phyloP scores from a whole-genome alignment of 2,113 vertebrate species.

The Syngnathus floridae region DNA sequence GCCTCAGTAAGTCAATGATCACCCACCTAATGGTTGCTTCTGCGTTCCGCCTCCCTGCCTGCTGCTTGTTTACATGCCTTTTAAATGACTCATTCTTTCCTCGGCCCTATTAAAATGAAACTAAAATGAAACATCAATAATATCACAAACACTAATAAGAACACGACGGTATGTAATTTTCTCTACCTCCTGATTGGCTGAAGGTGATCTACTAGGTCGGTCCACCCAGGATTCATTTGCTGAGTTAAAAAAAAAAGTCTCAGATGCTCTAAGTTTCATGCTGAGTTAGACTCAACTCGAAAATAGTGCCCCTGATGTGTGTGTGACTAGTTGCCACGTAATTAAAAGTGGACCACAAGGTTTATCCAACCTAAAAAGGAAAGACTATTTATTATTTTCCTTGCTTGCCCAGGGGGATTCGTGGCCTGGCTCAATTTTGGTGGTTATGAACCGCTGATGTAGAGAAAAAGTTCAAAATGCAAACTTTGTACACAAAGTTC shows the following conservation, averaged over 20 bases:
- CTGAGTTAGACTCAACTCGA: no score
- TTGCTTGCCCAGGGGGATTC: not conserved
- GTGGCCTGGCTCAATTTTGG: not conserved
- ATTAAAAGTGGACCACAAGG: not conserved
- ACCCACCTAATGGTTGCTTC: constrained; percentile 25
- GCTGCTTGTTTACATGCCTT: constrained; percentile 31
- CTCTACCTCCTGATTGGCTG: no score
- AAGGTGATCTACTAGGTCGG: no score
- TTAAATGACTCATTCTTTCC: constrained; percentile 10
- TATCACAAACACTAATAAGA: not conserved
- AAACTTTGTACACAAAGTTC: not conserved
- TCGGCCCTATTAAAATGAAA: not conserved
- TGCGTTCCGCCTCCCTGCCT: constrained; percentile 24
- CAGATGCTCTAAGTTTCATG: no score
- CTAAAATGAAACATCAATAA: not conserved
- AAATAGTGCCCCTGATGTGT: not conserved
- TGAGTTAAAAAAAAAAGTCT: no score
- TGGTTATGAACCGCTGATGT: not conserved
- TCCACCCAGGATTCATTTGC: no score
- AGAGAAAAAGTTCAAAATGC: not conserved
- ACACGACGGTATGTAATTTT: no score
- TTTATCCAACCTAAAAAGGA: not conserved
- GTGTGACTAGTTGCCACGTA: not conserved
- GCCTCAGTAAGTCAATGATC: constrained; percentile 12
- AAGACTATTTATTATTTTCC: not conserved